Conservation (phyloP, 1,140 invertebrate species). For the Drosophila kohkoa region DNA sequence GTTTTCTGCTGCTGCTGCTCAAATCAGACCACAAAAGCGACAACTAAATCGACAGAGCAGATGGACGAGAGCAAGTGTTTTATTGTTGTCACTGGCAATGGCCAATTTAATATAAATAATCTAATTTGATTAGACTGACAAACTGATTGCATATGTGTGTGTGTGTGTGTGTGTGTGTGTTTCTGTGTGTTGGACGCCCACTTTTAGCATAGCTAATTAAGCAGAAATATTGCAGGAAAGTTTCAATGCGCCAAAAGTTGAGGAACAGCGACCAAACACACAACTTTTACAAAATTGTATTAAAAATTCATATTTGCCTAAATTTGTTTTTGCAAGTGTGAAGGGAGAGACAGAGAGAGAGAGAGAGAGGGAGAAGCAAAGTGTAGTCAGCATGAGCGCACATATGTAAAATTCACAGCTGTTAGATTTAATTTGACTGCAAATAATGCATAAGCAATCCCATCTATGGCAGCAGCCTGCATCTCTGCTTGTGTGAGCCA, state of each 20-base stretch:
- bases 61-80: constrained; percentile 18
- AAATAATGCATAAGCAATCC: constrained; percentile 73
- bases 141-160: constrained; percentile 40
- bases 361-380: neutral
- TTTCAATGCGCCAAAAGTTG: constrained; percentile 62
- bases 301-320: constrained; percentile 81
- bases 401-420: constrained; percentile 79
- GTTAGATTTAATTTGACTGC: constrained; percentile 81
- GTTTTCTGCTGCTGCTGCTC: neutral
- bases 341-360: neutral
- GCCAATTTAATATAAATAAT: constrained; percentile 67
- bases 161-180: neutral
- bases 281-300: constrained; percentile 63
- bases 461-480: neutral
- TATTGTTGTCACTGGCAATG: constrained; percentile 18
- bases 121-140: constrained; percentile 63
- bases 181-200: constrained; percentile 10
- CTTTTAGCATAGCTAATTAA: constrained; percentile 73
- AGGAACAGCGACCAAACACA: constrained; percentile 42
- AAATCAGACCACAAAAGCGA: constrained; percentile 6
- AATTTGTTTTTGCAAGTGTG: constrained; percentile 62
- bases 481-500: constrained; percentile 5
- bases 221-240: constrained; percentile 64
- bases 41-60: constrained; percentile 9
- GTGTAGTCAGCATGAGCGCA: constrained; percentile 28